Evolutionary conservation across 2,888 invertebrate genomes (phyloP).

Genomic region (Neoitamus cyanurus): DNA sequence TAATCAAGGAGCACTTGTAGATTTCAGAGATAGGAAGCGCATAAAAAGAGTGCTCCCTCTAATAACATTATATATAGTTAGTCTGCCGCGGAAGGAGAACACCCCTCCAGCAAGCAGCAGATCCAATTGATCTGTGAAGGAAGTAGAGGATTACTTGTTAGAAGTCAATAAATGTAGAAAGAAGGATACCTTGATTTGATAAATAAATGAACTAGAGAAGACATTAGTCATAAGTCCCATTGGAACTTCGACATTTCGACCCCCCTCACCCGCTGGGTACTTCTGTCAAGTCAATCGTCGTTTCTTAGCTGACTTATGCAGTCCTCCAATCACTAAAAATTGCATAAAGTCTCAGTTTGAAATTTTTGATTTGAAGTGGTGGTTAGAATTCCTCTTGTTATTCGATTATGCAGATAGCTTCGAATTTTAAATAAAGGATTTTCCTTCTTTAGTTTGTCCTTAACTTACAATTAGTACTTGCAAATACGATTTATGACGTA

Average conservation of each 20-base stretch:
- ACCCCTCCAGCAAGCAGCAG: neutral
- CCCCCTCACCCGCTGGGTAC: neutral
- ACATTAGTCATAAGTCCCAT: neutral
- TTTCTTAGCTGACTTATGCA: neutral
- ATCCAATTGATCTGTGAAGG: neutral
- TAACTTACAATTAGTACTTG: neutral
- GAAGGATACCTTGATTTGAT: neutral
- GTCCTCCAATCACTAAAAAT: neutral
- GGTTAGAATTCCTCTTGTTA: neutral
- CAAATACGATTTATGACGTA: neutral
- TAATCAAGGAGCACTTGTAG: constrained; percentile 29
- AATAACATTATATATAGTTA: neutral
- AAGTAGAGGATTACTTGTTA: neutral
- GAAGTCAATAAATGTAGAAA: neutral
- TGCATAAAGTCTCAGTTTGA: neutral
- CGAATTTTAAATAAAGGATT: neutral
- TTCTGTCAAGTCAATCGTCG: neutral
- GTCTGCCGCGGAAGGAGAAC: neutral
- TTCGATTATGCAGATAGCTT: neutral
- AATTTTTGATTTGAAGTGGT: neutral
- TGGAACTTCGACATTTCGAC: neutral
- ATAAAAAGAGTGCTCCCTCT: neutral
- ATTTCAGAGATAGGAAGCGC: constrained; percentile 10
- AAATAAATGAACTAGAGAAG: neutral
- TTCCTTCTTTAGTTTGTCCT: neutral